Percentiles rank a stretch among this genome's conserved stretches.
These are phyloP conservation scores for Aulostomus chinensis DNA, from an alignment of 2,797 vertebrate genomes.

Conservation along the genomic window DNA sequence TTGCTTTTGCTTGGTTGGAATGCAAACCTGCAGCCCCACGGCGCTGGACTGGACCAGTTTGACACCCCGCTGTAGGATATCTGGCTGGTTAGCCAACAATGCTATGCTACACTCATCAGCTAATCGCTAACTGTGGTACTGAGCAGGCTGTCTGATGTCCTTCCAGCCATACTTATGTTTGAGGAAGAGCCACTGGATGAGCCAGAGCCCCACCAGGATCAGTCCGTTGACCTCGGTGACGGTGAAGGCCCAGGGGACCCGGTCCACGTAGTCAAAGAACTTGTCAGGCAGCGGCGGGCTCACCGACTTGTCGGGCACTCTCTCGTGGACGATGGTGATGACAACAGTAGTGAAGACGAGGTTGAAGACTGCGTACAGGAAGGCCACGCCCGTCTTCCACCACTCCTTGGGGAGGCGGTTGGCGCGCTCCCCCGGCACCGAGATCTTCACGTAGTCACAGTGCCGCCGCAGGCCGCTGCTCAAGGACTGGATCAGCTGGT, in stretches of 20 bases:
- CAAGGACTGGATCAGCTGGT: conserved; percentile 73
- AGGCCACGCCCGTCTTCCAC: conserved; percentile 95
- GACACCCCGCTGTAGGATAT: too few species aligned
- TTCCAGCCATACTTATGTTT: conserved; percentile 97
- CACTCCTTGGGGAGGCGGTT: conserved; percentile 87
- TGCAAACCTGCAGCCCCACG: too few species aligned
- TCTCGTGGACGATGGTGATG: conserved; percentile 94
- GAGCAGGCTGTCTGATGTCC: too few species aligned
- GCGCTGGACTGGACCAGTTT: too few species aligned
- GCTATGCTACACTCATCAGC: too few species aligned
- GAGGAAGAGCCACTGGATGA: conserved; percentile 91
- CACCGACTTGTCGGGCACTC: conserved; percentile 91
- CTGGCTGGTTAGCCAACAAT: too few species aligned
- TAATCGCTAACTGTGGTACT: too few species aligned
- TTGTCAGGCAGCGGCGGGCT: conserved; percentile 96
- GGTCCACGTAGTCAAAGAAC: conserved; percentile 94
- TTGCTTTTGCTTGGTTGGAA: too few species aligned
- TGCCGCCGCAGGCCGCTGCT: conserved; percentile 80
- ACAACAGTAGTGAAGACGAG: conserved; percentile 91
- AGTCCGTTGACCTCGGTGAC: conserved; percentile 95
- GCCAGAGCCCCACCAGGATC: conserved; percentile 87
- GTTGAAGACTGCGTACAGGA: conserved; percentile 88
- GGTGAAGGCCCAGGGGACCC: conserved; percentile 92
- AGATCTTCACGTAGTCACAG: conserved; percentile 88
- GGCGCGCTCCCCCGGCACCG: conserved; percentile 77